phyloP scores from a whole-genome alignment of 2,113 vertebrate species.

The Phyllostomus discolor region DNA sequence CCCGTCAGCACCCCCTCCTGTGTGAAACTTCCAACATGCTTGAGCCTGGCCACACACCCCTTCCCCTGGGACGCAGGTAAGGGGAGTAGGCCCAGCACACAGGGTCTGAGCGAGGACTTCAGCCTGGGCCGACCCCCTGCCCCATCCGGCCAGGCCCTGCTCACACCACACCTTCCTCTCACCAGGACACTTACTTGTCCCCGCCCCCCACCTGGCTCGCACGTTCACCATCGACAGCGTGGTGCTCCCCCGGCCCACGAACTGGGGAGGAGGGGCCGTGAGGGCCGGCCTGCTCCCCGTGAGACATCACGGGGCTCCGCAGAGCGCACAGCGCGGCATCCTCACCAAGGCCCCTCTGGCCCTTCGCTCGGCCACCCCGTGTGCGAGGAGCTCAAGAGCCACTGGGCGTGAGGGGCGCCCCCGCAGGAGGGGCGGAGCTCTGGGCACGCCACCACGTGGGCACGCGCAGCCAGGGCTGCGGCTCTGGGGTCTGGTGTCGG shows the following conservation, averaged over 20 bases:
- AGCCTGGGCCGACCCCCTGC: neutral
- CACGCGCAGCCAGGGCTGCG: too few species aligned
- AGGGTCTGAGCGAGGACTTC: neutral
- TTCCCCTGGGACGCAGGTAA: neutral
- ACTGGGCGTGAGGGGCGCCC: neutral
- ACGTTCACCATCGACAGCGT: rapidly evolving
- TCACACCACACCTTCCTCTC: neutral
- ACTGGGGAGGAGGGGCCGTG: rapidly evolving
- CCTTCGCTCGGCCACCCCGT: neutral
- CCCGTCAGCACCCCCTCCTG: rapidly evolving
- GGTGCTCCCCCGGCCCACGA: rapidly evolving
- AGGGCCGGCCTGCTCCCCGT: neutral
- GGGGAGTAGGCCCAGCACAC: neutral
- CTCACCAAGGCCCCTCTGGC: rapidly evolving
- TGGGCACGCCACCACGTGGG: rapidly evolving
- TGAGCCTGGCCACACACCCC: neutral
- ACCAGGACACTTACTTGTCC: neutral
- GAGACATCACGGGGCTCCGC: neutral
- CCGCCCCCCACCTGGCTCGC: too few species aligned
- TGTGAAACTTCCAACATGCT: neutral
- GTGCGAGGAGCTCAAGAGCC: neutral
- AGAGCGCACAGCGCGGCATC: rapidly evolving
- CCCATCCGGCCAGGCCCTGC: rapidly evolving
- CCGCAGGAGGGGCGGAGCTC: neutral
- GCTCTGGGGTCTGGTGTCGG: neutral